Evolutionary conservation across 2,888 invertebrate species (phyloP).

Genomic region (Apotomis capreana): DNA sequence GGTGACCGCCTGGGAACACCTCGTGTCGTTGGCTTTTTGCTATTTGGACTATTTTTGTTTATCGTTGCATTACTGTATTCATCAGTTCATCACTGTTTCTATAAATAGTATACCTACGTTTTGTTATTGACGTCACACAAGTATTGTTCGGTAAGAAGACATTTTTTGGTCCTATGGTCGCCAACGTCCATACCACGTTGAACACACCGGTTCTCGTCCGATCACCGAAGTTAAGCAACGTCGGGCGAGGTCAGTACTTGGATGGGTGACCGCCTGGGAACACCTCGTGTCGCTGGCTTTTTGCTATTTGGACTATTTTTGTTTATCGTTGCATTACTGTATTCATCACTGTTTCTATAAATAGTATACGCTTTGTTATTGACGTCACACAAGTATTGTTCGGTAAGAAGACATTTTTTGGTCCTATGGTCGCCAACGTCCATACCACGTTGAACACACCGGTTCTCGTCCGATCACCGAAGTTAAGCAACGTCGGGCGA

Average conservation of each 20-base stretch:
- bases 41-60: too few species aligned
- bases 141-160: too few species aligned
- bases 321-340: too few species aligned
- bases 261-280: conserved; percentile 52
- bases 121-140: too few species aligned
- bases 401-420: too few species aligned
- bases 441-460: conserved; percentile 50
- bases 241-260: conserved; percentile 52
- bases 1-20: conserved; percentile 53
- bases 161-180: not conserved
- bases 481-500: conserved; percentile 53
- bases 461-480: conserved; percentile 52
- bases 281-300: conserved; percentile 47
- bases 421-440: conserved; percentile 22
- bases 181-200: conserved; percentile 47
- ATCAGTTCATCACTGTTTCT: too few species aligned
- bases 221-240: conserved; percentile 53
- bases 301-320: not conserved
- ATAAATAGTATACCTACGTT: too few species aligned
- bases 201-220: conserved; percentile 51
- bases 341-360: too few species aligned
- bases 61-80: too few species aligned
- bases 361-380: too few species aligned
- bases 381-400: too few species aligned
- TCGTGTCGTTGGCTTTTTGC: conserved; percentile 48